Base-by-base conservation (phyloP, 2,888 invertebrate genomes). In the Oligia latruncula region DNA sequence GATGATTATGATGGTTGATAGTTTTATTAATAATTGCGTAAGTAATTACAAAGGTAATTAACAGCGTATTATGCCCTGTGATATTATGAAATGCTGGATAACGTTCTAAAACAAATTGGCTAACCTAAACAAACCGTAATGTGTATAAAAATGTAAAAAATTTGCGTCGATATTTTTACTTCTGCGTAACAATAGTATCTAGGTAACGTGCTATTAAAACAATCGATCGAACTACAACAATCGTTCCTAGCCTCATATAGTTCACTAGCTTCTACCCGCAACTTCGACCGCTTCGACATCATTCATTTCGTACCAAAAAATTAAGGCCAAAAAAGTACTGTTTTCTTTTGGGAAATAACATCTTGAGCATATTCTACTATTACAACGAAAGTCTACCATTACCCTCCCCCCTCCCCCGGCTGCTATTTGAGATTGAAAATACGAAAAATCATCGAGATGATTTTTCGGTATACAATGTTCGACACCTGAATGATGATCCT, bases 201-300 rank as follows among this genome's bases (percentile, higher is more conserved):
- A 29, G 9, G 5, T 35, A 55, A 35, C 40, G 15, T 58, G 11
- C 17, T 8, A 23, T 43, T 2, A 67, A 62, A 84, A 74, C 71
- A 84, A 80, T 52, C 13, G 29, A 52, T 29, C 17, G n/a, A 20
- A 23, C 64, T 35, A 23, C 6, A 76, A 64, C 52, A 76, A 77
- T 77, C 6, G n/a, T 20, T 73, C 43, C 15, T 9, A 46, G 43
- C 13, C 17, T 4, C 9, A 3, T 55, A 55, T 15, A 71, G 6
- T 46, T 60, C 1, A 11, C 58, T 60, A n/a, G n/a, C 4, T n/a
- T 60, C 11, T 60, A n/a, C 58, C 58, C n/a, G 58, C 23, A n/a
- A 13, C 58, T 60, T n/a, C 58, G 58, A 1, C 58, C 11, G 11
- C 4, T 4, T 58, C 11, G 58, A 58, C 11, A n/a, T 58, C 58